Base-by-base conservation (phyloP, 23 tunicate species). In the Trididemnum clinides region DNA sequence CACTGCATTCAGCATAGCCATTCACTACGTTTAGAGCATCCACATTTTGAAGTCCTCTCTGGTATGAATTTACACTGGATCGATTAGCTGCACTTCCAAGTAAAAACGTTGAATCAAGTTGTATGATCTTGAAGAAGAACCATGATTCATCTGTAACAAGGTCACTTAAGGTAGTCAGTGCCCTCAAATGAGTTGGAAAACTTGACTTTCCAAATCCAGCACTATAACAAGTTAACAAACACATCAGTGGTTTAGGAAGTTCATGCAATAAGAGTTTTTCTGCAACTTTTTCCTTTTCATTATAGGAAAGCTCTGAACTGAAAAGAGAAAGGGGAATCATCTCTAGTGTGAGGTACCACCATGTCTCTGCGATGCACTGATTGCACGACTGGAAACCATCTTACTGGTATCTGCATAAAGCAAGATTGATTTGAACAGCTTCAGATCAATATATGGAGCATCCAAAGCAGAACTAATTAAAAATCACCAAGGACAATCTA, bases 291-390 rank as follows among this genome's bases (percentile, higher is more conserved):
- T 69, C 75, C 10, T 69, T 69, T 28, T 27, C 75, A 27, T 35
- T 10, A 23, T 69, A 4, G 22, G 75, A 28, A 27, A 69, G 25
- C 19, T 10, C 19, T 62, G 19, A 20, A 69, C 75, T 69, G 22
- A 69, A 69, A 20, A 69, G 75, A 23, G 69, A 62, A 62, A 62
- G 69, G 27, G 69, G 69, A 62, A 62, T 62, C 69, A 62, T 62
- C 23, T 18, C 69, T 62, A 23, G 69, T 22, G 69, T 62, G 69
- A 62, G 69, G 25, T 62, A 62, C 69, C 69, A 62, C n/a, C 15
- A 22, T 12, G 75, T 28, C 36, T 20, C 6, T 69, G 7, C 7
- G 32, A 69, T 27, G 75, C 75, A 6, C 6, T 27, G 10, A 3
- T 69, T 69, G 75, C 75, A 69, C 54, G 10, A 49, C 54, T 49